Evolutionary conservation across 2,888 invertebrate genomes (phyloP), one percentile per base, ranked within the genome.

Genomic region (Dryococelus australis): DNA sequence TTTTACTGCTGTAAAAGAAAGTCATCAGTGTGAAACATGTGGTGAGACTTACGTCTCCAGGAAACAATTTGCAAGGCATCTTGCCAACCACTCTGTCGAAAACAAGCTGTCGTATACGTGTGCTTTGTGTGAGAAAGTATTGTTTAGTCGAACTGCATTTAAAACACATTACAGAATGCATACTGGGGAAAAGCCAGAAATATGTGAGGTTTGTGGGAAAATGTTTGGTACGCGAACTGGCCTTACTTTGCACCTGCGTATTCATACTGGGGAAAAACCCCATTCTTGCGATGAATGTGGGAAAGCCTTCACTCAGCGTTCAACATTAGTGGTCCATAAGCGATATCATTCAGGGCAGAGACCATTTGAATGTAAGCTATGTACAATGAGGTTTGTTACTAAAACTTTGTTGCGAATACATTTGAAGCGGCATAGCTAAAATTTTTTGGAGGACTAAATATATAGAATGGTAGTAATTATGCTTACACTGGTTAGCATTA

Each of bases 381-480:
- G 95, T 91, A 93, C 93, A 5, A 94, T 95, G 90, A 94, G 94
- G 47, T 95, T 95, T 91, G 94, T 94, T 43, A 94, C 95, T 88
- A 94, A 94, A 91, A 95, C 95, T 13, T 93, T 95, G 92, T 93
- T 95, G 86, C 94, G 94, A 90, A 94, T 95, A 92, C 95, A 95
- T 89, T 92, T 94, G 90, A 95, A 85, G 24, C 80, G 35, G 80
- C 87, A 87, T 24, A 43, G n/a, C 8, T 65, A 65, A 65, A 51
- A 16, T 65, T 65, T 65, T 65, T n/a, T 47, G 10, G 10, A 47
- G 10, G 47, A 16, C 47, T 47, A 16, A 47, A 16, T 16, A 47
- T 47, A 8, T 47, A 16, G 16, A 13, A 47, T 16, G 16, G 47
- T 47, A 35, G 35, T 35, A 35, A 35, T 35, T 35, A 16, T 47